Base-by-base conservation (phyloP, 92 coral and sea anemone genomes). In the Paragorgia papillata region DNA sequence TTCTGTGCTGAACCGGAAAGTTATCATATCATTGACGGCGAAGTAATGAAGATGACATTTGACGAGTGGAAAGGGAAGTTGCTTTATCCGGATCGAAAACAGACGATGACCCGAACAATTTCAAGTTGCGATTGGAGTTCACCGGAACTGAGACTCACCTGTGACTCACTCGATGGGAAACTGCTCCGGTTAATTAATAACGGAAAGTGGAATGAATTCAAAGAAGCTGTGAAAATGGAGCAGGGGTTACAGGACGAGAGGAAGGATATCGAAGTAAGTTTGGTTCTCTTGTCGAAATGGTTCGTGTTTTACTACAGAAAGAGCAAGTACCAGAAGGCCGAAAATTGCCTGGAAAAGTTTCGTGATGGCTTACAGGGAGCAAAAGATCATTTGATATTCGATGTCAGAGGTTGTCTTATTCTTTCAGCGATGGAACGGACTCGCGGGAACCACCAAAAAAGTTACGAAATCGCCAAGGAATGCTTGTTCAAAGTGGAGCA, bases 391-490 rank as follows among this genome's bases (percentile, higher is more conserved):
- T 22, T 51, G 74, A 73, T 82, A 21, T 82, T 82, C 61, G 49
- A 73, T 8, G 79, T 73, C 6, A 41, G 80, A 58, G 56, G 74
- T 25, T 37, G 37, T 2, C 62, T 73, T 25, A 13, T 73, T 17
- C 63, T 44, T 6, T 81, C 85, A 17, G 80, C 85, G 48, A 25
- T 71, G 66, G 79, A 81, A 62, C 80, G 85, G 29, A 70, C 85
- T 28, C 73, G 74, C 20, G 85, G 85, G 25, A 63, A 81, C 70
- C 74, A 81, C 30, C 21, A 71, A 50, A 31, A 53, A 34, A 81
- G 85, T 34, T 82, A 73, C 22, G 46, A 62, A 41, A 82, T 74
- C 14, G 85, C 80, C 17, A 73, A 49, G 51, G 75, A 82, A 22
- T 61, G 63, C 7, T 31, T 82, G 35, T n/a, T 75, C 0, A 55